A percentile compares a stretch with the other conserved stretches of the same genome.
These are phyloP conservation scores for Synanceia verrucosa DNA, from an alignment of 2,797 vertebrate genomes.

Conservation along the genomic window DNA sequence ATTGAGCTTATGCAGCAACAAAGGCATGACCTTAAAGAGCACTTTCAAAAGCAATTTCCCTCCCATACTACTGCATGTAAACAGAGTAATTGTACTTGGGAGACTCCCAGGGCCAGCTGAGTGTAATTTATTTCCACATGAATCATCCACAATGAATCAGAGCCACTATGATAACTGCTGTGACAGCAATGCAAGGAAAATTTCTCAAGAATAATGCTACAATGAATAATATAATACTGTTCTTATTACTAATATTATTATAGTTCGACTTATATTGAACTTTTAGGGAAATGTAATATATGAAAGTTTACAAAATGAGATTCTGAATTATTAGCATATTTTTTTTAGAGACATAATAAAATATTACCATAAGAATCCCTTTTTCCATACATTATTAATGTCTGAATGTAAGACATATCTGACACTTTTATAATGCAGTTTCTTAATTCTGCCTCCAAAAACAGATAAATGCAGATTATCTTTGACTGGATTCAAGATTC, in stretches of 20 bases:
- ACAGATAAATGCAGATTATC: too few relatives aligned
- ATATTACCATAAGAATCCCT: too few relatives aligned
- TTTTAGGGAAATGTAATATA: too few relatives aligned
- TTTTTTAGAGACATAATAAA: too few relatives aligned
- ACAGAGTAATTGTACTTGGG: slow-evolving; percentile 83
- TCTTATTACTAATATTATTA: not conserved
- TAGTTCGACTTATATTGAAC: not conserved
- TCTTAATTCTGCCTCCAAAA: too few relatives aligned
- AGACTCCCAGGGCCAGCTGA: slow-evolving; percentile 78
- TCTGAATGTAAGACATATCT: too few relatives aligned
- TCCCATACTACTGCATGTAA: slow-evolving; percentile 84
- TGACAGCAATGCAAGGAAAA: slow-evolving; percentile 9
- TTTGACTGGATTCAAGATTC: too few relatives aligned
- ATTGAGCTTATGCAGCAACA: slow-evolving; percentile 87
- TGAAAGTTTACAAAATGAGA: too few relatives aligned
- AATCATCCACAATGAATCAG: slow-evolving; percentile 50
- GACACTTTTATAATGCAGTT: too few relatives aligned
- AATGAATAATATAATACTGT: not conserved
- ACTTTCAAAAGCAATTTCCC: slow-evolving; percentile 86
- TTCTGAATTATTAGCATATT: too few relatives aligned
- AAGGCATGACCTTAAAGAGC: slow-evolving; percentile 82
- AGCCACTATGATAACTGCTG: slow-evolving; percentile 16
- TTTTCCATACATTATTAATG: too few relatives aligned
- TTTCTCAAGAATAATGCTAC: too few relatives aligned
- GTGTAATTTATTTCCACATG: slow-evolving; percentile 65